A percentile compares a stretch with the other conserved stretches of the same genome.
These are phyloP conservation scores for Labeo calbasu DNA, from an alignment of 2,797 vertebrate genomes.

Conservation along the genomic window DNA sequence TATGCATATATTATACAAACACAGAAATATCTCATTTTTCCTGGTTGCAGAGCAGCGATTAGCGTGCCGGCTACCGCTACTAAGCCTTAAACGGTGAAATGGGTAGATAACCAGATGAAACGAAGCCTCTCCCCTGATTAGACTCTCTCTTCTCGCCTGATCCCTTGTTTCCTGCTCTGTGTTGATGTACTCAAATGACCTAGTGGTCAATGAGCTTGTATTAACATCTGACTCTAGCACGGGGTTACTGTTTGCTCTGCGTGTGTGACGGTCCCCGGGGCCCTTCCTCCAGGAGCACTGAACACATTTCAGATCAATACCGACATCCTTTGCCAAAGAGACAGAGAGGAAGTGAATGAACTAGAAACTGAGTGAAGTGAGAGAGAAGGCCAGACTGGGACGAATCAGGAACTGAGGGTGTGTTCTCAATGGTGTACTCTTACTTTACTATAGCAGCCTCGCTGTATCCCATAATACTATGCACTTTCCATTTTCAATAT, in stretches of 20 bases:
- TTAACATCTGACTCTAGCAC: constrained; percentile 79
- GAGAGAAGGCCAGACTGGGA: background rate
- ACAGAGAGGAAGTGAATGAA: constrained; percentile 20
- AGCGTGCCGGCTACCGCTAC: background rate
- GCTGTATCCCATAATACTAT: background rate
- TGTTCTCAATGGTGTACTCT: background rate
- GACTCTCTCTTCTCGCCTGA: constrained; percentile 13
- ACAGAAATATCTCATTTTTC: background rate
- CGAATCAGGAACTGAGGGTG: background rate
- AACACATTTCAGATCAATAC: constrained; percentile 78
- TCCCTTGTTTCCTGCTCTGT: constrained; percentile 56
- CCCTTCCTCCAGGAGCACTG: constrained; percentile 65
- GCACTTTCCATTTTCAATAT: too few species aligned
- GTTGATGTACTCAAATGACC: constrained; percentile 79
- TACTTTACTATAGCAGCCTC: background rate
- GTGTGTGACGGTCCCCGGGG: constrained; percentile 67
- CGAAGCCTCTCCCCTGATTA: constrained; percentile 23
- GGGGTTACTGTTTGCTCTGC: constrained; percentile 73
- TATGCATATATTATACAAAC: constrained; percentile 1
- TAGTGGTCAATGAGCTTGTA: constrained; percentile 78
- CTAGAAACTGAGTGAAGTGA: constrained; percentile 16
- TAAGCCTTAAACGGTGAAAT: constrained; percentile 4
- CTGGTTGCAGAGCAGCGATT: background rate
- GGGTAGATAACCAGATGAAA: constrained; percentile 15
- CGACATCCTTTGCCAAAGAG: constrained; percentile 64